Percentiles rank a stretch among this genome's conserved stretches.
These are phyloP conservation scores for Abrostola tripartita DNA, from an alignment of 2,888 invertebrate genomes.

Conservation along the genomic window DNA sequence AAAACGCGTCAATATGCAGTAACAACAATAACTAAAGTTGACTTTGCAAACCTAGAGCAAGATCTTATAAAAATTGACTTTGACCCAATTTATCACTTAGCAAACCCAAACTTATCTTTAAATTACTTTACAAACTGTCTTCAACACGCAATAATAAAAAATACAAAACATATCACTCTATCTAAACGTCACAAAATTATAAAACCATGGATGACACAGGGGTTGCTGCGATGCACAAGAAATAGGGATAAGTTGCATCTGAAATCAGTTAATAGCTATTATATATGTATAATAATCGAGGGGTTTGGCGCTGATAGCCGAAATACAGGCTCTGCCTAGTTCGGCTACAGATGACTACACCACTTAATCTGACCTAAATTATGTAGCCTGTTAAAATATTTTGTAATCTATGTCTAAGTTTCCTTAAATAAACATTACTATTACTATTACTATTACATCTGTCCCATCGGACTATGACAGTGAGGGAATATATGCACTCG, in stretches of 20 bases:
- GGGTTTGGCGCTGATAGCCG: too few relatives aligned
- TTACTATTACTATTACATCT: too few relatives aligned
- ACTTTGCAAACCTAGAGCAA: neutral
- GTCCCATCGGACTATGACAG: too few relatives aligned
- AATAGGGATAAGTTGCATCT: conserved; percentile 3
- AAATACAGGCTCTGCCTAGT: too few relatives aligned
- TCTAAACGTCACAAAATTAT: conserved; percentile 9
- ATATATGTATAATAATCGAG: too few relatives aligned
- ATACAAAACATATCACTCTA: conserved; percentile 2
- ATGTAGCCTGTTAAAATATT: too few relatives aligned
- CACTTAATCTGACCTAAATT: too few relatives aligned
- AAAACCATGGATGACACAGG: conserved; percentile 15
- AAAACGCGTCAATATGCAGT: conserved; percentile 5
- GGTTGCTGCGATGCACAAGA: conserved; percentile 5
- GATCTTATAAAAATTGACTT: conserved; percentile 6
- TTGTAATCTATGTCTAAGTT: too few relatives aligned
- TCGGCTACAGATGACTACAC: too few relatives aligned
- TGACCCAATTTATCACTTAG: neutral
- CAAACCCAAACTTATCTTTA: conserved; percentile 4
- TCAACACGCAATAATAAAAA: conserved; percentile 4
- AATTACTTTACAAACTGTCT: conserved; percentile 2
- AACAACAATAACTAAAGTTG: conserved; percentile 9
- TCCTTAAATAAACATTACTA: too few relatives aligned
- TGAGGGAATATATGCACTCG: too few relatives aligned
- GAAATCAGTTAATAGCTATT: too few relatives aligned